Conservation (phyloP, 2,888 invertebrate genomes). For the Strigamia transsilvanica region DNA sequence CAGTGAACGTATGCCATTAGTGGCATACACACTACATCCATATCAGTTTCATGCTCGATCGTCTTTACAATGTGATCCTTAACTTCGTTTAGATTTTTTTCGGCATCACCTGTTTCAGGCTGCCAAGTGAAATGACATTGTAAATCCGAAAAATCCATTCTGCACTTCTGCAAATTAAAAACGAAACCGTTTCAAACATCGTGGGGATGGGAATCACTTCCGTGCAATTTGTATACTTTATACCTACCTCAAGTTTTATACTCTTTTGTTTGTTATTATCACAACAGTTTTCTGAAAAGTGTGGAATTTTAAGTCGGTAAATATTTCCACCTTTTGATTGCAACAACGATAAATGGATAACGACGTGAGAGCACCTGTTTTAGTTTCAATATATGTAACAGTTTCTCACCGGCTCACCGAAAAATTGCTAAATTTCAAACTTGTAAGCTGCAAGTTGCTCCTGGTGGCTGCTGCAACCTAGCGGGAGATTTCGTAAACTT, state of each 20-base stretch:
- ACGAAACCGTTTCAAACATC: background rate
- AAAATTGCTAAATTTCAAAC: too few relatives aligned
- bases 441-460: background rate
- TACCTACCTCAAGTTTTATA: too few relatives aligned
- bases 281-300: too few relatives aligned
- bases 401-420: background rate
- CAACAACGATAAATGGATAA: too few relatives aligned
- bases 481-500: background rate
- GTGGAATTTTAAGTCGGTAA: too few relatives aligned
- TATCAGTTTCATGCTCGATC: background rate
- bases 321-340: too few relatives aligned
- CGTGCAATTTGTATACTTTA: too few relatives aligned
- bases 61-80: background rate
- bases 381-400: background rate
- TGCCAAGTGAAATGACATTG: background rate
- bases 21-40: background rate
- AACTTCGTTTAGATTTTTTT: background rate
- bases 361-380: too few relatives aligned
- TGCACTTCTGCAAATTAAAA: background rate
- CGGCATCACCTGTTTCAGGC: background rate
- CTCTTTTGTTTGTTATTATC: too few relatives aligned
- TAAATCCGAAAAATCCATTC: background rate
- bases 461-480: background rate
- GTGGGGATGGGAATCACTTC: too few relatives aligned
- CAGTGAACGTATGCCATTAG: background rate